Percentiles rank a stretch among this genome's conserved stretches.
Conservation (phyloP, 2,888 invertebrate genomes). For the Taenaris catops region DNA sequence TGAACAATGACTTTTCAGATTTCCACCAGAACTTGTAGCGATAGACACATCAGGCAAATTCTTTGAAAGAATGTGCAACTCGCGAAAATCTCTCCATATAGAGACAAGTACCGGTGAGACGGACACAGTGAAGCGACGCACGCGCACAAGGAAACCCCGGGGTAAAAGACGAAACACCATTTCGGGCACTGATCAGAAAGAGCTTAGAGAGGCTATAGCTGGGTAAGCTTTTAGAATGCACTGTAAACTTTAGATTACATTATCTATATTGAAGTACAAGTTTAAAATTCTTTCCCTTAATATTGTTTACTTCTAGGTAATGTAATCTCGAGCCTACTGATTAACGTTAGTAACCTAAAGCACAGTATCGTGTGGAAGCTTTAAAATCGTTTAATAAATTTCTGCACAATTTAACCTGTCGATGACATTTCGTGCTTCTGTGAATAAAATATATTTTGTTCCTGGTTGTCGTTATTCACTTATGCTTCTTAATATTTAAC, state of each 20-base stretch:
- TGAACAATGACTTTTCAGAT: constrained; percentile 84
- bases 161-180: constrained; percentile 94
- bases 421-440: constrained; percentile 71
- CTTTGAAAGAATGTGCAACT: constrained; percentile 93
- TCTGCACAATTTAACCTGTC: constrained; percentile 65
- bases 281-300: too few species aligned
- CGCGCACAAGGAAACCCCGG: constrained; percentile 86
- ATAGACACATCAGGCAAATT: constrained; percentile 94
- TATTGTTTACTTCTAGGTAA: too few species aligned
- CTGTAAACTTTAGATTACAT: constrained; percentile 60
- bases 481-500: constrained; percentile 27
- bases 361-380: constrained; percentile 69
- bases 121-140: constrained; percentile 84
- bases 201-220: constrained; percentile 91
- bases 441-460: constrained; percentile 65
- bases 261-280: too few species aligned
- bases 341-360: constrained; percentile 60
- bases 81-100: constrained; percentile 88
- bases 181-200: constrained; percentile 94
- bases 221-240: constrained; percentile 85
- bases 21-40: constrained; percentile 92
- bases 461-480: constrained; percentile 65
- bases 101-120: constrained; percentile 70
- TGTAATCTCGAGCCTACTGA: constrained; percentile 57
- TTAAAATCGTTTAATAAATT: constrained; percentile 53